Evolutionary conservation across 2,888 invertebrate genomes (phyloP).

Genomic region (Lysandra coridon): DNA sequence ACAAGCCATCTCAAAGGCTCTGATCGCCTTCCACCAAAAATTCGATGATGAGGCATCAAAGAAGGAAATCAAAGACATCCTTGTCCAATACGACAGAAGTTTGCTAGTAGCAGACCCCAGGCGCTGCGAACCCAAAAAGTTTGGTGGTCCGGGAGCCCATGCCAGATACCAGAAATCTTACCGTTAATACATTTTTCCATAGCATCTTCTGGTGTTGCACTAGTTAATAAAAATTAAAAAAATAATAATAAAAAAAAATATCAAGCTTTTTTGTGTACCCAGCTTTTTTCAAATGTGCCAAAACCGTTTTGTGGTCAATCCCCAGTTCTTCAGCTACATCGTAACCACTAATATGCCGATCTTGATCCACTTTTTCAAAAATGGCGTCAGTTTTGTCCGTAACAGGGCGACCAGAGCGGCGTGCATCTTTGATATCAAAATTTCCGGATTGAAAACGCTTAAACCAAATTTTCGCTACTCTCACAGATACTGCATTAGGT

Average conservation of each 20-base stretch:
- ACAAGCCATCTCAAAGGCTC: conserved; percentile 98
- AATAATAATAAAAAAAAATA: conserved; percentile 26
- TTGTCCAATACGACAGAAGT: conserved; percentile 98
- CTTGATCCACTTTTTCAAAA: no score
- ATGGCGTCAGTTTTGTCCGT: no score
- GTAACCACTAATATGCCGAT: no score
- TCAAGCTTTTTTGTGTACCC: no score
- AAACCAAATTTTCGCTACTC: no score
- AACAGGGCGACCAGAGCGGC: no score
- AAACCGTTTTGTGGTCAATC: no score
- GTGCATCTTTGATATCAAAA: no score
- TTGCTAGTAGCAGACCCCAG: conserved; percentile 99
- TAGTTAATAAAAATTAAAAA: conserved; percentile 59
- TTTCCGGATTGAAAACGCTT: no score
- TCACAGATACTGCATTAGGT: no score
- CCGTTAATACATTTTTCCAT: conserved; percentile 87
- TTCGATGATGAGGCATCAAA: conserved; percentile 99
- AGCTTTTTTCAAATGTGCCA: no score
- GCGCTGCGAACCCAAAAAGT: conserved; percentile 99
- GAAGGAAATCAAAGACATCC: conserved; percentile 99
- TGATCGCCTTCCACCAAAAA: conserved; percentile 99
- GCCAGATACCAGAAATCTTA: conserved; percentile 99
- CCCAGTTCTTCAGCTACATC: no score
- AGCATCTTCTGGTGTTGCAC: conserved; percentile 59
- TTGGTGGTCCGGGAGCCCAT: conserved; percentile 99